Percentiles rank a stretch among this genome's conserved stretches.
phyloP scores from a whole-genome alignment of 2,888 invertebrate species.

The Hypomecis atomaria region DNA sequence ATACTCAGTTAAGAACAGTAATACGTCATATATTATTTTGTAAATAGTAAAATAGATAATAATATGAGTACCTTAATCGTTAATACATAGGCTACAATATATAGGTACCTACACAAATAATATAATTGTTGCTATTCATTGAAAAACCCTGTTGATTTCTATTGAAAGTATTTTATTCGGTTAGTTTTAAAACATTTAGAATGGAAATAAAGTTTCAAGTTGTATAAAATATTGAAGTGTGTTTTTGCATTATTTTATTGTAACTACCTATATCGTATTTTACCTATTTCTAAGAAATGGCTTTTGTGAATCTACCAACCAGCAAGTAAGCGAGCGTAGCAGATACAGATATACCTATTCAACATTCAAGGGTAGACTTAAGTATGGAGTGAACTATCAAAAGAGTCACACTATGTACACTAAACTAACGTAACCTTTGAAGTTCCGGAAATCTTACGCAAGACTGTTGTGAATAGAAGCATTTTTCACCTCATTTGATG shows the following conservation, averaged over 20 bases:
- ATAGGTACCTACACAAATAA: conserved; percentile 22
- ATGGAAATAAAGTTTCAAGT: conserved; percentile 42
- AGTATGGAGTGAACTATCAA: no score
- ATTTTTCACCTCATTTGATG: no score
- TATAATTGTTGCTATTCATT: conserved; percentile 27
- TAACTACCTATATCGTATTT: no score
- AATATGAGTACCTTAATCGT: conserved; percentile 43
- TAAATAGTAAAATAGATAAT: conserved; percentile 63
- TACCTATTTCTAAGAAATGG: no score
- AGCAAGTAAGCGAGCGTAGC: no score
- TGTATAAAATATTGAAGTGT: conserved; percentile 25
- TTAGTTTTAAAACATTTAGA: conserved; percentile 31
- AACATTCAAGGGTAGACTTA: no score
- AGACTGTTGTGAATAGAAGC: no score
- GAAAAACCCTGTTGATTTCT: conserved; percentile 41
- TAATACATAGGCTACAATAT: conserved; percentile 28
- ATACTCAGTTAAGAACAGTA: conserved; percentile 51
- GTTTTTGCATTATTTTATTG: not conserved
- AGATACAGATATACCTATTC: no score
- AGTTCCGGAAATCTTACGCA: no score
- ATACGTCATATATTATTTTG: conserved; percentile 54
- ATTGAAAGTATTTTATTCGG: conserved; percentile 43
- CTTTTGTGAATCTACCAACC: no score
- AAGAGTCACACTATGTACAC: no score
- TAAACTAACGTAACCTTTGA: no score